These are phyloP conservation scores for Cottoperca gobio DNA, from an alignment of 2,797 vertebrate species.

Conservation along the genomic window DNA sequence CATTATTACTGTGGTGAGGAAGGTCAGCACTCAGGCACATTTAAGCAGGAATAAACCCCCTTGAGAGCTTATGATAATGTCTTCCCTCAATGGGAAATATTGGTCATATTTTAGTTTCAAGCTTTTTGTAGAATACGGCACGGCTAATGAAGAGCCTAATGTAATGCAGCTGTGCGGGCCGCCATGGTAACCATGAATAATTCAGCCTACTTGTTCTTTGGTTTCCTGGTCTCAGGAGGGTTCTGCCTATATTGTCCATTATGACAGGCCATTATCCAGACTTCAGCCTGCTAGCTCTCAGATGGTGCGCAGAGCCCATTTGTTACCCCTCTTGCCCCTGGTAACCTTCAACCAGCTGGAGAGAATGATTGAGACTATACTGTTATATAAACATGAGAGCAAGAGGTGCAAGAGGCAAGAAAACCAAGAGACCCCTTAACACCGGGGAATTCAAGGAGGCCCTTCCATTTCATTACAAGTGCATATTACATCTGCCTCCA, in stretches of 20 bases:
- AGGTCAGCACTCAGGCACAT: slow-evolving; percentile 85
- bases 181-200: slow-evolving; percentile 93
- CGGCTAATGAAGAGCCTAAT: slow-evolving; percentile 93
- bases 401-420: slow-evolving; percentile 85
- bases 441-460: slow-evolving; percentile 76
- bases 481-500: slow-evolving; percentile 82
- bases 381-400: slow-evolving; percentile 94
- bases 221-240: slow-evolving; percentile 90
- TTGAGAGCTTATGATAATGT: slow-evolving; percentile 86
- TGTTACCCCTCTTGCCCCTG: slow-evolving; percentile 88
- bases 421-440: slow-evolving; percentile 77
- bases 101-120: slow-evolving; percentile 87
- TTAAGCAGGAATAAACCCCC: slow-evolving; percentile 86
- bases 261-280: slow-evolving; percentile 97
- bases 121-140: slow-evolving; percentile 85
- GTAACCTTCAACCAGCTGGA: slow-evolving; percentile 95
- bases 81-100: slow-evolving; percentile 86
- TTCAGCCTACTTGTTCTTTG: slow-evolving; percentile 92
- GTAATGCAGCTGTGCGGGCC: slow-evolving; percentile 91
- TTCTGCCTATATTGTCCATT: slow-evolving; percentile 94
- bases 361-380: slow-evolving; percentile 89
- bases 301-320: slow-evolving; percentile 92
- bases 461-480: slow-evolving; percentile 85
- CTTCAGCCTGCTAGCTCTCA: slow-evolving; percentile 93
- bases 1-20: slow-evolving; percentile 84